Conservation (phyloP, 2,888 invertebrate species). For the Chaitophorus viminalis region DNA sequence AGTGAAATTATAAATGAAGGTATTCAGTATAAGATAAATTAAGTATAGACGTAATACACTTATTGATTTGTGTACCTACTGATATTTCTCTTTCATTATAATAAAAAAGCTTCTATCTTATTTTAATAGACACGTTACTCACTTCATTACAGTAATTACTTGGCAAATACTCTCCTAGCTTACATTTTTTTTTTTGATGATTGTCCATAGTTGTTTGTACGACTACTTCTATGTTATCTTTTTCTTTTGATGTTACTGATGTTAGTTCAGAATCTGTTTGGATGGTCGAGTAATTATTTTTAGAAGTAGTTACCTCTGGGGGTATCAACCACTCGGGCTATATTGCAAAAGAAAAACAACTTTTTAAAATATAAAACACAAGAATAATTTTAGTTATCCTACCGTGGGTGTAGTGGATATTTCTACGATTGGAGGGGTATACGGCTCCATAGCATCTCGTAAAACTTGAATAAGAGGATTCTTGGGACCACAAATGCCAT, state of each 20-base stretch:
- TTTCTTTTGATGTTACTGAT: constrained; percentile 7
- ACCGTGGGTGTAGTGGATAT: constrained; percentile 66
- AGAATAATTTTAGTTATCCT: constrained; percentile 17
- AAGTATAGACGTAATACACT: no score
- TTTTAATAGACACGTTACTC: constrained; percentile 60
- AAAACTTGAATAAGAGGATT: constrained; percentile 81
- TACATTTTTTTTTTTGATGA: constrained; percentile 67
- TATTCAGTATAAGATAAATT: no score
- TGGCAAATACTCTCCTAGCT: constrained; percentile 71
- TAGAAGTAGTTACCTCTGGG: constrained; percentile 16
- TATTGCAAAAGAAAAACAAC: background rate
- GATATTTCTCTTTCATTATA: no score
- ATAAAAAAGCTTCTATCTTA: background rate
- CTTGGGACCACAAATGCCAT: constrained; percentile 81
- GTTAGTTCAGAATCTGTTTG: constrained; percentile 9
- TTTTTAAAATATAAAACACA: background rate
- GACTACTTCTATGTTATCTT: constrained; percentile 44
- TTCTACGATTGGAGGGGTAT: constrained; percentile 67
- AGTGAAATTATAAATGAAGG: no score
- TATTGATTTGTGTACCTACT: no score
- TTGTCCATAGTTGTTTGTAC: background rate
- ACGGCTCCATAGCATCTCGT: constrained; percentile 76
- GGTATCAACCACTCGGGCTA: constrained; percentile 50
- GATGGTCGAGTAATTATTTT: constrained; percentile 22
- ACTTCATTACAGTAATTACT: constrained; percentile 73